Evolutionary conservation across 2,888 invertebrate species (phyloP).

Genomic region (Hylaea fasciaria): DNA sequence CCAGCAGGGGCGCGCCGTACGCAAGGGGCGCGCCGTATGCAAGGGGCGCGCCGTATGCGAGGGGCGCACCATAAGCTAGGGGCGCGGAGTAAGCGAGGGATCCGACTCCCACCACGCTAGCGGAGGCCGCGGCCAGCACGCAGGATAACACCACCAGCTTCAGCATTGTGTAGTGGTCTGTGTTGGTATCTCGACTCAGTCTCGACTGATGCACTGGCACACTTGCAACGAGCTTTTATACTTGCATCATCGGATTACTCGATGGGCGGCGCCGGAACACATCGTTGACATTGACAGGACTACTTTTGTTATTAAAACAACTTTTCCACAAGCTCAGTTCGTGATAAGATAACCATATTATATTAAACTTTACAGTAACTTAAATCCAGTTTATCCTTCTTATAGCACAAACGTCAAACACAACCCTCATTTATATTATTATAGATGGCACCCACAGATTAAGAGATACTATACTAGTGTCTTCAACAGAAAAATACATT

Average conservation of each 20-base stretch:
- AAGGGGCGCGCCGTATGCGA: slow-evolving; percentile 11
- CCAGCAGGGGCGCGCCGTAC: slow-evolving; percentile 21
- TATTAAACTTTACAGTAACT: no score
- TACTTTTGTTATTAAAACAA: not conserved
- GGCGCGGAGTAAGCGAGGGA: not conserved
- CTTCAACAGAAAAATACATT: no score
- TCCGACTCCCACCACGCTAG: slow-evolving; percentile 52
- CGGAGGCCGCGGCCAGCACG: slow-evolving; percentile 84
- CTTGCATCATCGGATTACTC: slow-evolving; percentile 50
- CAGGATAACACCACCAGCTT: slow-evolving; percentile 87
- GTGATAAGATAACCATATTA: no score
- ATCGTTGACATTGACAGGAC: slow-evolving; percentile 61
- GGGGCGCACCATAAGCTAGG: no score
- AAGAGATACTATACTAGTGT: no score
- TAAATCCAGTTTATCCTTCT: no score
- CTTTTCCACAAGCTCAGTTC: no score
- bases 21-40: slow-evolving; percentile 20
- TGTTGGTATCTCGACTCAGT: slow-evolving; percentile 62
- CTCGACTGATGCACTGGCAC: slow-evolving; percentile 67
- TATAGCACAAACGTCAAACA: no score
- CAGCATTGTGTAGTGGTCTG: slow-evolving; percentile 80
- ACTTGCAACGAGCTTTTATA: slow-evolving; percentile 62
- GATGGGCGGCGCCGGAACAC: slow-evolving; percentile 64
- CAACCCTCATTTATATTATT: no score
- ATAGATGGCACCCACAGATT: no score